These are phyloP conservation scores for Globicephala melas DNA, from an alignment of 2,113 vertebrate species.

Conservation along the genomic window DNA sequence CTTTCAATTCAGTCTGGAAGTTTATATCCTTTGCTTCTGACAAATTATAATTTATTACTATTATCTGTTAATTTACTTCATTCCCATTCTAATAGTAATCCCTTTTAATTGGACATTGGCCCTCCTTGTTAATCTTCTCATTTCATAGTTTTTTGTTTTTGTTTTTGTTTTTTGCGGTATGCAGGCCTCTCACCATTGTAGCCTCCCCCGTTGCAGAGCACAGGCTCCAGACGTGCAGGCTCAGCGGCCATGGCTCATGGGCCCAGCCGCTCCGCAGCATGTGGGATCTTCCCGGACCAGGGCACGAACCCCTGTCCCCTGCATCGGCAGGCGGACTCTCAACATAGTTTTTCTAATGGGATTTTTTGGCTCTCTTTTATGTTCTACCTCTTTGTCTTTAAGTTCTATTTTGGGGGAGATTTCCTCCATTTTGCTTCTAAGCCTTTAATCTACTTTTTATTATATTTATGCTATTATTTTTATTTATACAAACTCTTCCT, in stretches of 20 bases:
- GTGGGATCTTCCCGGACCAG: too few relatives aligned
- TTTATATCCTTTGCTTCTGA: neutral
- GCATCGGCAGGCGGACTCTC: too few relatives aligned
- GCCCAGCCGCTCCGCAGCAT: too few relatives aligned
- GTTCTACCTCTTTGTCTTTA: neutral
- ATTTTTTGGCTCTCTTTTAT: neutral
- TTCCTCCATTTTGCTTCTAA: neutral
- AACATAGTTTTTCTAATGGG: neutral
- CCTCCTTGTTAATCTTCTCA: neutral
- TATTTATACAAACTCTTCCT: neutral
- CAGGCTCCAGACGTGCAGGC: too few relatives aligned
- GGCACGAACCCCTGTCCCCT: too few relatives aligned
- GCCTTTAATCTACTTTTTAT: neutral
- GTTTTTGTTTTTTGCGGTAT: too few relatives aligned
- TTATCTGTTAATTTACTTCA: neutral
- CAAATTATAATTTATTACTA: neutral
- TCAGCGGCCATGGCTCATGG: too few relatives aligned
- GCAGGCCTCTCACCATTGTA: too few relatives aligned
- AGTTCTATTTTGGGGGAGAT: neutral
- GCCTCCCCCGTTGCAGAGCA: too few relatives aligned
- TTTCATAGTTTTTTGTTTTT: neutral
- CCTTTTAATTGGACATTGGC: neutral
- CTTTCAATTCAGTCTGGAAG: neutral
- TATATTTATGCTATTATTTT: neutral
- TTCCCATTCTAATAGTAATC: neutral